phyloP scores from a whole-genome alignment of 1,140 invertebrate genomes.

The Drosophila takahashii region DNA sequence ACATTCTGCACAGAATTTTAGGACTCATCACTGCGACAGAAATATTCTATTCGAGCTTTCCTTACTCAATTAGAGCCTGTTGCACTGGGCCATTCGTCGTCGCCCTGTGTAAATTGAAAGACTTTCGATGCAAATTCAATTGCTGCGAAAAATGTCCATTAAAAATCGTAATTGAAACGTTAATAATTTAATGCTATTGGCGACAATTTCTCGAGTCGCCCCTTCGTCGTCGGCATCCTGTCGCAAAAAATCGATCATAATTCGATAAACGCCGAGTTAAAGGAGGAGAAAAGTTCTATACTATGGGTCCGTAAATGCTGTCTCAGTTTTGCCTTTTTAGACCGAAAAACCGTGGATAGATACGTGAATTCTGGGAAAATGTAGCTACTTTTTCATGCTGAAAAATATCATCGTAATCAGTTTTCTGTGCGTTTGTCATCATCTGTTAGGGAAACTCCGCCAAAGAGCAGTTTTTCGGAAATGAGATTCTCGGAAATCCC shows the following conservation, averaged over 20 bases:
- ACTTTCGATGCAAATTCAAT: conserved; percentile 59
- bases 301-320: conserved; percentile 1
- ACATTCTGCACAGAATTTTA: conserved; percentile 22
- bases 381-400: conserved; percentile 9
- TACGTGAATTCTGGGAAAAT: conserved; percentile 10
- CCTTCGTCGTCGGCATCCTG: conserved; percentile 35
- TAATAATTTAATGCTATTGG: conserved; percentile 80
- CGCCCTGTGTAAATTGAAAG: conserved; percentile 11
- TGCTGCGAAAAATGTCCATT: conserved; percentile 68
- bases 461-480: conserved; percentile 18
- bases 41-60: conserved; percentile 15
- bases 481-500: conserved; percentile 43
- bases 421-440: conserved; percentile 38
- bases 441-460: conserved; percentile 13
- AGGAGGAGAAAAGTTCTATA: conserved; percentile 15
- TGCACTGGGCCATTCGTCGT: conserved; percentile 2
- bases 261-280: conserved; percentile 63
- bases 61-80: conserved; percentile 26
- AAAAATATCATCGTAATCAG: conserved; percentile 37
- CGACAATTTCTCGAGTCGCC: conserved; percentile 60
- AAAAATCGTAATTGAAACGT: conserved; percentile 75
- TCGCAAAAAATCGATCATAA: conserved; percentile 75
- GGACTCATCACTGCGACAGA: conserved; percentile 14
- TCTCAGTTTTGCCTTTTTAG: conserved; percentile 22
- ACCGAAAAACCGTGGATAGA: neutral